A percentile compares a stretch with the other conserved stretches of the same genome.
Conservation (phyloP, 2,888 invertebrate genomes). For the Brenthis hecate region DNA sequence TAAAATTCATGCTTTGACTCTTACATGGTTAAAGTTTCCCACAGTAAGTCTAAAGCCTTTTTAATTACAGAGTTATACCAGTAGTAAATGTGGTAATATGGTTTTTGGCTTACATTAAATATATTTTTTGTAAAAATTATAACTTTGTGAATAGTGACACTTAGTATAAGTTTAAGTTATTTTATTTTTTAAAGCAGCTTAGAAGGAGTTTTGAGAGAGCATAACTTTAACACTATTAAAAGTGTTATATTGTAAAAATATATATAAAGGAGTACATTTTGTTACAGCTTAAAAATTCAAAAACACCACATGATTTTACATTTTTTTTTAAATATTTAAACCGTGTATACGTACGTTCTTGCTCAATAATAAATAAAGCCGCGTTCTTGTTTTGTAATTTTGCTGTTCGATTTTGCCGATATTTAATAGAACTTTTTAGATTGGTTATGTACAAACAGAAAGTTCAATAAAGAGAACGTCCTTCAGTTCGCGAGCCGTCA, state of each 20-base stretch:
- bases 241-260: too few relatives aligned
- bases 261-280: too few relatives aligned
- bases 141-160: background rate
- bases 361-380: too few relatives aligned
- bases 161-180: too few relatives aligned
- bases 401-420: slow-evolving; percentile 7
- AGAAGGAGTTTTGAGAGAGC: too few relatives aligned
- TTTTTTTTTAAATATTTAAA: background rate
- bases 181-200: too few relatives aligned
- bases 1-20: slow-evolving; percentile 30
- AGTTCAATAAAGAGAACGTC: slow-evolving; percentile 56
- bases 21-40: slow-evolving; percentile 31
- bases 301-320: too few relatives aligned
- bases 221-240: too few relatives aligned
- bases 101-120: slow-evolving; percentile 1
- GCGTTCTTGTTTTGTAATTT: slow-evolving; percentile 9
- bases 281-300: too few relatives aligned
- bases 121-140: slow-evolving; percentile 1
- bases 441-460: slow-evolving; percentile 32
- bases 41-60: slow-evolving; percentile 14
- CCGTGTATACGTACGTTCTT: background rate
- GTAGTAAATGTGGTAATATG: background rate
- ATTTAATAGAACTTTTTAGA: slow-evolving; percentile 18
- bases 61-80: slow-evolving; percentile 9
- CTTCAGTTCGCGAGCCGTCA: slow-evolving; percentile 46